Evolutionary conservation across 2,797 vertebrate species (phyloP), one percentile per base, ranked within the genome.

Genomic region (Smutsia temminckii): DNA sequence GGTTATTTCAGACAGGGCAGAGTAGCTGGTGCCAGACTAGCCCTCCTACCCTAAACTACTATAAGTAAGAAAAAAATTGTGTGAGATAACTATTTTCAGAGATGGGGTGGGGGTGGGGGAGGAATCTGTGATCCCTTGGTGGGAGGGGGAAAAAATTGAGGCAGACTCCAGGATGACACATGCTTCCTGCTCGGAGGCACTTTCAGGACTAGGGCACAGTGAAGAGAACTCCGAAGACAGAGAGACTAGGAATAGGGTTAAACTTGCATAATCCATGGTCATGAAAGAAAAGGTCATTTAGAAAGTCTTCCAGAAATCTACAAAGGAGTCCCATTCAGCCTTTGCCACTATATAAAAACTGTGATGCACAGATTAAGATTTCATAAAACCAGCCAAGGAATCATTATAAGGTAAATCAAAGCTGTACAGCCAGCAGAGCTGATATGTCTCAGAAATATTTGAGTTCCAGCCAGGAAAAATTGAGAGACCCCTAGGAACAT

Each of bases 51-150:
- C 40, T 68, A 49, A 59, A 17, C 37, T 11, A n/a, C 27, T 34
- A 55, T 10, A 75, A 21, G 12, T 9, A 69, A 79, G 34, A 46
- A 10, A 79, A 46, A 46, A 87, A 93, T 40, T 29, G 21, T 37
- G 20, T 37, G 8, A 69, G 61, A 61, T 61, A 51, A 78, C 32
- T 71, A 20, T 37, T 71, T 86, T 87, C 12, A 68, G 10, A 29
- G 17, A n/a, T 25, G n/a, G 12, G 17, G 25, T 0, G 0, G 27
- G 11, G 18, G 6, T 0, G 4, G 4, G 11, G 29, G 1, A 12
- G 42, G 4, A 34, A 57, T 11, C 25, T 51, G 4, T 59, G 42
- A 72, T 61, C 17, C 40, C 5, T 18, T 37, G 10, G 5, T 40
- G 32, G 42, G 25, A 29, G 17, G 51, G 12, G 49, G 10, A 49